Conservation (phyloP, 92 coral and sea anemone genomes). For the Palythoa grandiflora region DNA sequence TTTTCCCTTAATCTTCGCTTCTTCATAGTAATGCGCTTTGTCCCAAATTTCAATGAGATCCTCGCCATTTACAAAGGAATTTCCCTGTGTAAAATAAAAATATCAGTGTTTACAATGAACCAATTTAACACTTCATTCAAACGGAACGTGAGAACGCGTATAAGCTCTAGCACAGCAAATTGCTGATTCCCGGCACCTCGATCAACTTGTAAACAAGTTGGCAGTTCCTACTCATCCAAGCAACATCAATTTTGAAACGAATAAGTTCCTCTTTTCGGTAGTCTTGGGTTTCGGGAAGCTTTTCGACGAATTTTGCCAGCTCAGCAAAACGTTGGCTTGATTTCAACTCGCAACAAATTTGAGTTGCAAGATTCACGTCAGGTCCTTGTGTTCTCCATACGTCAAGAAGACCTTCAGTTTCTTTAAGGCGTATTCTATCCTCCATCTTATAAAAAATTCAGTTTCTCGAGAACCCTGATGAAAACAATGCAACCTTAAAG, state of each 20-base stretch:
- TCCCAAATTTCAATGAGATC: slow-evolving; percentile 68
- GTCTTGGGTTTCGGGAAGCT: slow-evolving; percentile 43
- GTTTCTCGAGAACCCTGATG: not conserved
- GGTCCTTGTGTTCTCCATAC: slow-evolving; percentile 36
- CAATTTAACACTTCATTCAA: slow-evolving; percentile 14
- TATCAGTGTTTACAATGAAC: not conserved
- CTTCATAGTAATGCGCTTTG: slow-evolving; percentile 64
- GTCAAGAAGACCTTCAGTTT: not conserved
- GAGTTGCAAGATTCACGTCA: slow-evolving; percentile 37
- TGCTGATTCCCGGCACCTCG: slow-evolving; percentile 28
- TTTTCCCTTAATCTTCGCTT: slow-evolving; percentile 33
- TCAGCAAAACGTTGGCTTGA: slow-evolving; percentile 26
- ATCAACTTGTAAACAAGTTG: slow-evolving; percentile 53
- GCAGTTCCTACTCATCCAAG: slow-evolving; percentile 46
- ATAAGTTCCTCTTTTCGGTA: slow-evolving; percentile 42
- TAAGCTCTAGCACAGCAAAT: not conserved
- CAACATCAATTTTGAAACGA: slow-evolving; percentile 46
- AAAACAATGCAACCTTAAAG: not conserved
- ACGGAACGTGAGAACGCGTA: slow-evolving; percentile 14
- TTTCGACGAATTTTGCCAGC: slow-evolving; percentile 45
- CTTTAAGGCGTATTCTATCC: not conserved
- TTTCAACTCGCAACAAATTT: slow-evolving; percentile 54
- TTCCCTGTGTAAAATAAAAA: slow-evolving; percentile 15
- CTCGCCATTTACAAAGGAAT: slow-evolving; percentile 61
- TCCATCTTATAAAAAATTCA: not conserved